Conservation (phyloP, 2,888 invertebrate genomes). For the Tigriopus californicus region DNA sequence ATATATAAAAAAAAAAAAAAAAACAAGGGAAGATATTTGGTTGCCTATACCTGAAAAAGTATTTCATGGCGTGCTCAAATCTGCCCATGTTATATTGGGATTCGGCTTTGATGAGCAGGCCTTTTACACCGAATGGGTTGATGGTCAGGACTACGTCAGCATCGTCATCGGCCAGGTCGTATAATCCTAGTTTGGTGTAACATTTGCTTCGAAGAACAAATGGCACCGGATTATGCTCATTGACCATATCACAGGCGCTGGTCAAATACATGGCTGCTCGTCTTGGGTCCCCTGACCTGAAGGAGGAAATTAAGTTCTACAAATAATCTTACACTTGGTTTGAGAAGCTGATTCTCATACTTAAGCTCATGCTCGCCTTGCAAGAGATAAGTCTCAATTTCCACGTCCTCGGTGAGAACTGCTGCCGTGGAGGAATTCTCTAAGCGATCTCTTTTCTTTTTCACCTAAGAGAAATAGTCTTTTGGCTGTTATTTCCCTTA, state of each 20-base stretch:
- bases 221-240: neutral
- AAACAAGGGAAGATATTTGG: neutral
- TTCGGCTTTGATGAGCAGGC: conserved; percentile 8
- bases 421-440: neutral
- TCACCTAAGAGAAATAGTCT: too few relatives aligned
- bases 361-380: conserved; percentile 10
- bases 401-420: neutral
- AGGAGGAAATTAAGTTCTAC: too few relatives aligned
- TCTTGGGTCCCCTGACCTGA: conserved; percentile 7
- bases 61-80: conserved; percentile 12
- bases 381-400: neutral
- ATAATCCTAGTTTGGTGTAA: conserved; percentile 1
- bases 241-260: neutral
- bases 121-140: neutral
- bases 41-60: neutral
- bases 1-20: neutral
- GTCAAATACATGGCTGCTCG: conserved; percentile 1
- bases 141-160: neutral
- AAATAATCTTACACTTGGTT: neutral
- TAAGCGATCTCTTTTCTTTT: too few relatives aligned
- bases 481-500: neutral
- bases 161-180: neutral
- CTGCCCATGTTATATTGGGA: conserved; percentile 4
- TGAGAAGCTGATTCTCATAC: neutral
- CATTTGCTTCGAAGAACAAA: conserved; percentile 1